These are phyloP conservation scores for Drosophila austrosaltans DNA, from an alignment of 2,888 invertebrate species.

Conservation along the genomic window DNA sequence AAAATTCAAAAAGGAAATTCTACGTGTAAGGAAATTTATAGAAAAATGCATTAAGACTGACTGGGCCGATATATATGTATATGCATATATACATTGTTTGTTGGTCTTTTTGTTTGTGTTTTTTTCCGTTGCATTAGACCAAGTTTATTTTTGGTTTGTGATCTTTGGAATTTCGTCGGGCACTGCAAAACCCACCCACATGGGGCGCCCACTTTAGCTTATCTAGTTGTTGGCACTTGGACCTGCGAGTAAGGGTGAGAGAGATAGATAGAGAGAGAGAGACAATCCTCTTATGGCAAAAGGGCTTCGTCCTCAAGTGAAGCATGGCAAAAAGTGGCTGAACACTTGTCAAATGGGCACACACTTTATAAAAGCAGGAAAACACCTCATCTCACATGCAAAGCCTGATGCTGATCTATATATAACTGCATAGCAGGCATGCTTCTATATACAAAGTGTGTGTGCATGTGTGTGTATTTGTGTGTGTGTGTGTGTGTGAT, in stretches of 20 bases:
- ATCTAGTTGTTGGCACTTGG: constrained; percentile 8
- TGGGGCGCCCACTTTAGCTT: constrained; percentile 24
- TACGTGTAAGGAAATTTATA: constrained; percentile 3
- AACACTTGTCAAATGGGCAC: constrained; percentile 64
- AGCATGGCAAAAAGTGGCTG: constrained; percentile 63
- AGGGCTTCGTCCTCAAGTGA: constrained; percentile 43
- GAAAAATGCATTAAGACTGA: constrained; percentile 50
- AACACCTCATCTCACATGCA: constrained; percentile 58
- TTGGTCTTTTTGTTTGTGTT: constrained; percentile 16
- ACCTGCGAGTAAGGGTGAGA: background rate
- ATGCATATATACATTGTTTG: no score
- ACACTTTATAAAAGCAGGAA: constrained; percentile 64
- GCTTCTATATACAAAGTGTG: constrained; percentile 47
- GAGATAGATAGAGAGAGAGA: background rate
- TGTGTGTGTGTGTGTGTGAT: constrained; percentile 58
- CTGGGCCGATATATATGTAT: background rate
- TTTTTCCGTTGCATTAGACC: constrained; percentile 55
- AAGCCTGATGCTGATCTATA: constrained; percentile 49
- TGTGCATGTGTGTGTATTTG: constrained; percentile 31
- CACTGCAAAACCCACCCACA: constrained; percentile 49
- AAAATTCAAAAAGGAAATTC: constrained; percentile 14
- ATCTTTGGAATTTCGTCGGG: constrained; percentile 40
- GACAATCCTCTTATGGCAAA: constrained; percentile 25
- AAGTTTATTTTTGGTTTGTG: constrained; percentile 51
- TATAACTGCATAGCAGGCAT: constrained; percentile 54